Conservation (phyloP, 2,797 vertebrate genomes). For the Bovichtus diacanthus region DNA sequence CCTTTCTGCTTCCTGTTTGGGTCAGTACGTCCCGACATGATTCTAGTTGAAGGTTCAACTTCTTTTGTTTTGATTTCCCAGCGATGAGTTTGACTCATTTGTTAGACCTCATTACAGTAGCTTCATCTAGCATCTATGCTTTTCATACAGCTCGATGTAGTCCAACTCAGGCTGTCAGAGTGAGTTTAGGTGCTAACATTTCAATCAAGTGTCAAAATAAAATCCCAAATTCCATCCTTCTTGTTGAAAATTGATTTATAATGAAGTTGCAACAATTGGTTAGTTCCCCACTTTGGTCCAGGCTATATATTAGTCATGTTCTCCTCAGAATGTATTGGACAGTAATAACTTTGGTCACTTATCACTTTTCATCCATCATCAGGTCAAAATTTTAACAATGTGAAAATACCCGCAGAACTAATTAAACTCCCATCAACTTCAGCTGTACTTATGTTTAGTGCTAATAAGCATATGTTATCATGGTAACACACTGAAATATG, state of each 20-base stretch:
- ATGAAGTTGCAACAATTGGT: neutral
- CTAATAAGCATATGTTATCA: neutral
- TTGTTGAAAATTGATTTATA: neutral
- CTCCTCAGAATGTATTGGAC: neutral
- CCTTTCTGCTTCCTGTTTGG: slow-evolving; percentile 1
- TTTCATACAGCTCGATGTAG: neutral
- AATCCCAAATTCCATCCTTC: neutral
- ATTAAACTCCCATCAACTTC: too few species aligned
- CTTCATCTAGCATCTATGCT: neutral
- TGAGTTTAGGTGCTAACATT: neutral
- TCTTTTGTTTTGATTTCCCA: slow-evolving; percentile 5
- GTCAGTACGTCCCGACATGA: slow-evolving; percentile 7
- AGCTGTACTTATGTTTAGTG: neutral
- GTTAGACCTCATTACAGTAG: neutral
- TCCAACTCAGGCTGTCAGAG: too few species aligned
- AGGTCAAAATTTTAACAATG: neutral
- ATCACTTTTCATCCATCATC: neutral
- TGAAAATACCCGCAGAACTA: too few species aligned
- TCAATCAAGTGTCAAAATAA: neutral
- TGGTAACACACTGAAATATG: neutral
- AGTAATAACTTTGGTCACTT: neutral
- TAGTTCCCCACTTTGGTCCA: neutral
- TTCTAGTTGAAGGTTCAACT: neutral
- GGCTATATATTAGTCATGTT: neutral
- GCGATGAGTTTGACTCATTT: neutral